Conservation (phyloP, 2,797 vertebrate genomes). For the Fistularia commersonii region DNA sequence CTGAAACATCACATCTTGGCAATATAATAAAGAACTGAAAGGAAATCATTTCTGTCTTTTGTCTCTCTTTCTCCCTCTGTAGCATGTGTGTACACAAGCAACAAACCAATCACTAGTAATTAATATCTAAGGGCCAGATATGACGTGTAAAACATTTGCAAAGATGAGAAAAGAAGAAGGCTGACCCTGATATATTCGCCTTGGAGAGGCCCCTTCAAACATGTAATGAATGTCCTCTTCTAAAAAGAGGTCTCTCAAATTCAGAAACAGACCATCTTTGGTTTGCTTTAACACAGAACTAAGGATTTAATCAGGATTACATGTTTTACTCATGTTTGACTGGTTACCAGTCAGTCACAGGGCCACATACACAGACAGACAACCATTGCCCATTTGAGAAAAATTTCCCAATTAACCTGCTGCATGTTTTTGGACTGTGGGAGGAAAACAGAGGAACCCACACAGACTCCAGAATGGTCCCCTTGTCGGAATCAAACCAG, state of each 20-base stretch:
- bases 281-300: conserved; percentile 44
- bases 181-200: conserved; percentile 67
- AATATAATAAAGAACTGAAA: conserved; percentile 68
- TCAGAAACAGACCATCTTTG: conserved; percentile 43
- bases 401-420: too few species aligned
- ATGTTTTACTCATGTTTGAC: conserved; percentile 34
- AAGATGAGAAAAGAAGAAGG: conserved; percentile 64
- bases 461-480: too few species aligned
- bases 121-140: conserved; percentile 79
- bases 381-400: too few species aligned
- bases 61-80: conserved; percentile 26
- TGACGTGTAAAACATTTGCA: conserved; percentile 73
- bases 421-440: too few species aligned
- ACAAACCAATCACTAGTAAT: conserved; percentile 81
- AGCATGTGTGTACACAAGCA: conserved; percentile 58
- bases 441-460: too few species aligned
- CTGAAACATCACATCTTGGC: conserved; percentile 76
- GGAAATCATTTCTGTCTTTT: too few species aligned
- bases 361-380: too few species aligned
- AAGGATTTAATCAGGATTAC: conserved; percentile 38
- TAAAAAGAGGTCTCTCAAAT: conserved; percentile 56
- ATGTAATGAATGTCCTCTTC: conserved; percentile 69
- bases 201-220: conserved; percentile 57
- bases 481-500: too few species aligned
- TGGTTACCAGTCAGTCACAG: too few species aligned